phyloP scores from a whole-genome alignment of 2,888 invertebrate species.

The Cerceris rybyensis region DNA sequence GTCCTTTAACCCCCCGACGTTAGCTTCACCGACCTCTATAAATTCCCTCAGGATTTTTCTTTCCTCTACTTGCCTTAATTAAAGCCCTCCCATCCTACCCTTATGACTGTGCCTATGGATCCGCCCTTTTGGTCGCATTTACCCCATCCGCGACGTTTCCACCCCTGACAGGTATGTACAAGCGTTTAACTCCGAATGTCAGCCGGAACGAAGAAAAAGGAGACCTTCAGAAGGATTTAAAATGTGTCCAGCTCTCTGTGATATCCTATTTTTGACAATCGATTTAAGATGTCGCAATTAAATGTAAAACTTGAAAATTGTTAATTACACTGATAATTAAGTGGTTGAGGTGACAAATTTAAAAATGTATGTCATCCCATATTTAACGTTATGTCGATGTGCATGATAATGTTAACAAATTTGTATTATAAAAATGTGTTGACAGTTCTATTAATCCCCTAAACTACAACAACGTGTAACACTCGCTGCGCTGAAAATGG shows the following conservation, averaged over 20 bases:
- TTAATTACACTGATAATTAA: too few relatives aligned
- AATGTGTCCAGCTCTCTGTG: conserved; percentile 8
- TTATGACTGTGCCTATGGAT: conserved; percentile 67
- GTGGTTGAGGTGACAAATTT: too few relatives aligned
- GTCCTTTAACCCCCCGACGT: conserved; percentile 58
- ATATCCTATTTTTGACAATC: background rate
- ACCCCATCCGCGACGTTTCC: conserved; percentile 46
- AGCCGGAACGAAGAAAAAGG: conserved; percentile 28
- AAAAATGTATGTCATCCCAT: background rate
- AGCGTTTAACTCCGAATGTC: conserved; percentile 45
- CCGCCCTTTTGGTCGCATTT: conserved; percentile 64
- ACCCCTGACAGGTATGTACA: conserved; percentile 51
- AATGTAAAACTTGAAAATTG: background rate
- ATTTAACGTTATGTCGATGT: too few relatives aligned
- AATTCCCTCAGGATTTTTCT: conserved; percentile 81
- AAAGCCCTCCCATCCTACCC: conserved; percentile 77
- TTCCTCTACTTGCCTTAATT: conserved; percentile 81
- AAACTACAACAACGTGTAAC: too few relatives aligned
- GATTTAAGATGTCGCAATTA: background rate
- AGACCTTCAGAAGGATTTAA: conserved; percentile 33
- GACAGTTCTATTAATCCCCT: too few relatives aligned
- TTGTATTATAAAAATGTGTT: too few relatives aligned
- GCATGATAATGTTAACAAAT: too few relatives aligned
- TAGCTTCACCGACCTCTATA: conserved; percentile 76
- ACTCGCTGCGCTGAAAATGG: too few relatives aligned